Percentiles rank a stretch among this genome's conserved stretches.
Conservation (phyloP, 2,797 vertebrate genomes). For the Hypotaenidia philippensis region DNA sequence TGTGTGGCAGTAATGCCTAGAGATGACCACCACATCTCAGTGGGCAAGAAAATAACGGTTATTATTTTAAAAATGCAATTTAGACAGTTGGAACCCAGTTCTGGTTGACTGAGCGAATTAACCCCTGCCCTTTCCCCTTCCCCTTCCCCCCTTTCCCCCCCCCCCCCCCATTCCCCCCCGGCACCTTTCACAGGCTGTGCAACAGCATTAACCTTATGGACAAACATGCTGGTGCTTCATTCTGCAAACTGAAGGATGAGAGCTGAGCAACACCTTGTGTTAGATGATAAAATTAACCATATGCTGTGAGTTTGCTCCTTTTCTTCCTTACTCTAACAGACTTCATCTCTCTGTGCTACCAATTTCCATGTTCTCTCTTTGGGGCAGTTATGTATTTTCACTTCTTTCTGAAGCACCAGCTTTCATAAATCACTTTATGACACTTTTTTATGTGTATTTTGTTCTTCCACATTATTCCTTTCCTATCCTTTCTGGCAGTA, state of each 20-base stretch:
- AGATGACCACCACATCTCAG: background rate
- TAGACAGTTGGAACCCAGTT: background rate
- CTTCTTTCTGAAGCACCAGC: background rate
- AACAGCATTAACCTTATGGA: background rate
- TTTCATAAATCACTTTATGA: background rate
- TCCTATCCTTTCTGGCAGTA: background rate
- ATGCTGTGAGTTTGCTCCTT: background rate
- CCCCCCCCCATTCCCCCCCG: background rate
- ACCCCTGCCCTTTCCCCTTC: background rate
- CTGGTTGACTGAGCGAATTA: background rate
- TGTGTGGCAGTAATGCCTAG: background rate
- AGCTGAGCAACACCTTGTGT: slow-evolving; percentile 50
- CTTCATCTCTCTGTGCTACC: background rate
- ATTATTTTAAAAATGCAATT: background rate
- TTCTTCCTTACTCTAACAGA: background rate
- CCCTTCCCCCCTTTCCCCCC: background rate
- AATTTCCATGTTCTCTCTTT: background rate
- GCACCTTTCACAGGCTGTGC: background rate
- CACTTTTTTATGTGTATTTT: background rate
- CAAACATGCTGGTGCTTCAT: background rate
- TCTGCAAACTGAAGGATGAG: background rate
- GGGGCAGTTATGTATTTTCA: background rate
- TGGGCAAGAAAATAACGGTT: background rate
- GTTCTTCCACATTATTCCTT: background rate
- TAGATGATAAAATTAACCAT: background rate